Evolutionary conservation across 2,113 vertebrate genomes (phyloP).

Genomic region (Anoplopoma fimbria): DNA sequence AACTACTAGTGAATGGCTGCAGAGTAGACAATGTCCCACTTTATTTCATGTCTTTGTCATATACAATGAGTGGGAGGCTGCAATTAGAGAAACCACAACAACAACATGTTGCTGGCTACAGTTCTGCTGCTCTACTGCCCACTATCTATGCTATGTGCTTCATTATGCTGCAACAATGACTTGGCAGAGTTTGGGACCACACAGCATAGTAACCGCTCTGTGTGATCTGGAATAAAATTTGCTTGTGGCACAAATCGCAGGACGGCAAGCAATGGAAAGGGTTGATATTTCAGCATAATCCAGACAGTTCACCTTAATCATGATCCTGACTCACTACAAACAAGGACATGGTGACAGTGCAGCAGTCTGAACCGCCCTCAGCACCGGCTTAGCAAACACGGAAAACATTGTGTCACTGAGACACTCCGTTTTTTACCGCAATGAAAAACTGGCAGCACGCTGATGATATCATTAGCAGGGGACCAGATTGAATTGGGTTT

Average conservation of each 20-base stretch:
- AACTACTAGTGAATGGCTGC: conserved; percentile 49
- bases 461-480: conserved; percentile 44
- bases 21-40: conserved; percentile 69
- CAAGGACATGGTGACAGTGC: conserved; percentile 30
- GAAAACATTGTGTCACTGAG: conserved; percentile 58
- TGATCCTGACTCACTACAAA: conserved; percentile 23
- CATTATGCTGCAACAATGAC: conserved; percentile 60
- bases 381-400: conserved; percentile 40
- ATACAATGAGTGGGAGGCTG: conserved; percentile 44
- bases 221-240: conserved; percentile 21
- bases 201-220: conserved; percentile 36
- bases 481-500: conserved; percentile 13
- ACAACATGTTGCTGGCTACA: conserved; percentile 59
- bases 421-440: conserved; percentile 22
- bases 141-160: conserved; percentile 54
- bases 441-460: background rate
- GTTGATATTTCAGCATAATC: background rate
- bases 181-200: conserved; percentile 42
- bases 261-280: background rate
- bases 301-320: conserved; percentile 7
- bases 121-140: conserved; percentile 34
- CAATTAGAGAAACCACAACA: conserved; percentile 54
- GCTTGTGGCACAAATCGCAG: conserved; percentile 12
- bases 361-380: conserved; percentile 25
- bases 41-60: conserved; percentile 53